Evolutionary conservation across 2,797 vertebrate genomes (phyloP).

Genomic region (Tachyglossus aculeatus): DNA sequence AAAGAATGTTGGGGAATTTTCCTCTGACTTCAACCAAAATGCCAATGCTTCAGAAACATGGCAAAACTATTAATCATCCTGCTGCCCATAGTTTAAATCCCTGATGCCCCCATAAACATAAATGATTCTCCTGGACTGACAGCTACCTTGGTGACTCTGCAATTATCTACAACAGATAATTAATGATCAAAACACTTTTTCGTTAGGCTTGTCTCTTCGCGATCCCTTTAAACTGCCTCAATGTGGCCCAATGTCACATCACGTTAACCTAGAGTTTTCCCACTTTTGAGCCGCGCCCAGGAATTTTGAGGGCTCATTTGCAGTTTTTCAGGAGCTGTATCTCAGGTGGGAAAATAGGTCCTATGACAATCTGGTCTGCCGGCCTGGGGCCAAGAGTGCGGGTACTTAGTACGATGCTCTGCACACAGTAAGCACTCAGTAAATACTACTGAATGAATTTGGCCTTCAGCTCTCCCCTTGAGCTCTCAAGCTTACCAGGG

Average conservation of each 20-base stretch:
- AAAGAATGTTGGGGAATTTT: too few relatives aligned
- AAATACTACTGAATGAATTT: too few relatives aligned
- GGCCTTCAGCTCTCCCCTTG: background rate
- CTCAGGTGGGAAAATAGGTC: background rate
- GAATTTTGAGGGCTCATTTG: background rate
- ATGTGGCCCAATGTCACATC: background rate
- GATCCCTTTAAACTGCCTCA: background rate
- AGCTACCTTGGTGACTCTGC: background rate
- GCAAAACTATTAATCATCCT: too few relatives aligned
- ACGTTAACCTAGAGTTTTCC: background rate
- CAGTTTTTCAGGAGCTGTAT: background rate
- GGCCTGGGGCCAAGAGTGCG: background rate
- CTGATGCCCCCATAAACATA: background rate
- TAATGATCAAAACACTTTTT: background rate
- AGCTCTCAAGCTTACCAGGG: too few relatives aligned
- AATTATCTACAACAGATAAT: background rate
- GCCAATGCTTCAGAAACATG: too few relatives aligned
- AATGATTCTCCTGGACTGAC: background rate
- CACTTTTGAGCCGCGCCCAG: background rate
- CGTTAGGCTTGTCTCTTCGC: background rate
- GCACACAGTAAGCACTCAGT: too few relatives aligned
- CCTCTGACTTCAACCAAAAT: too few relatives aligned
- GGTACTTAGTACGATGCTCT: too few relatives aligned
- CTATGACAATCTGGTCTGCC: background rate
- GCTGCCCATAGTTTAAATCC: too few relatives aligned